These are phyloP conservation scores for Drosophila paucipuncta DNA, from an alignment of 2,888 invertebrate species.

Conservation along the genomic window DNA sequence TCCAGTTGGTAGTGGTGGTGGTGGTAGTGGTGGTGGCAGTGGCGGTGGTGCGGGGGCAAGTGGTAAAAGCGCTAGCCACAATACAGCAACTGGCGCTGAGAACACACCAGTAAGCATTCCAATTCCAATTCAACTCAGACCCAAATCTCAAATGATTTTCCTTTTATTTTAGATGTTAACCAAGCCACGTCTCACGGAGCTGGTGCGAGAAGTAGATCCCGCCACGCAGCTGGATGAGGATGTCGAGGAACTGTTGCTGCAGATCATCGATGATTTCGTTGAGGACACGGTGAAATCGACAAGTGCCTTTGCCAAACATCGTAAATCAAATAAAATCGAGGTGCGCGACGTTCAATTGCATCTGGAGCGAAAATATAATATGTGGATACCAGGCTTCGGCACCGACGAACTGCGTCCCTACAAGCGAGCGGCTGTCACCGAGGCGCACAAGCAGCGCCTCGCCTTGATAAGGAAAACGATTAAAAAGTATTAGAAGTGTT, in stretches of 20 bases:
- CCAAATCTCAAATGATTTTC: not conserved
- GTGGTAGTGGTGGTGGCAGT: slow-evolving; percentile 7
- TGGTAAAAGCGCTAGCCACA: slow-evolving; percentile 52
- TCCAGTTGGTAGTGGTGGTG: slow-evolving; percentile 34
- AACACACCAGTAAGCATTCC: slow-evolving; percentile 80
- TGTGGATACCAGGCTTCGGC: slow-evolving; percentile 99
- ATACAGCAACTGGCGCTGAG: slow-evolving; percentile 60
- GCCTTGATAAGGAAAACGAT: slow-evolving; percentile 95
- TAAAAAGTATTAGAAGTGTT: slow-evolving; percentile 90
- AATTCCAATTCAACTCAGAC: not conserved
- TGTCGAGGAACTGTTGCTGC: slow-evolving; percentile 96
- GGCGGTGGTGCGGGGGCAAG: slow-evolving; percentile 25
- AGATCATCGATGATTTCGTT: slow-evolving; percentile 98
- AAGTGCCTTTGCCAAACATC: slow-evolving; percentile 95
- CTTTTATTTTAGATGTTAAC: slow-evolving; percentile 89
- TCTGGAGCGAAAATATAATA: slow-evolving; percentile 96
- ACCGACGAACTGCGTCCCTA: slow-evolving; percentile 97
- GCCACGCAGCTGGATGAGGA: slow-evolving; percentile 98
- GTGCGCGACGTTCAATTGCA: slow-evolving; percentile 97
- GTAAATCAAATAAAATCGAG: slow-evolving; percentile 95
- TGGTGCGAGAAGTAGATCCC: slow-evolving; percentile 97
- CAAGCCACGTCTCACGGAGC: slow-evolving; percentile 94
- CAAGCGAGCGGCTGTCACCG: slow-evolving; percentile 95
- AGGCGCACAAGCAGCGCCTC: slow-evolving; percentile 97
- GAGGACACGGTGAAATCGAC: slow-evolving; percentile 95